Conservation (phyloP, 1,140 invertebrate species). For the Grapholita molesta region DNA sequence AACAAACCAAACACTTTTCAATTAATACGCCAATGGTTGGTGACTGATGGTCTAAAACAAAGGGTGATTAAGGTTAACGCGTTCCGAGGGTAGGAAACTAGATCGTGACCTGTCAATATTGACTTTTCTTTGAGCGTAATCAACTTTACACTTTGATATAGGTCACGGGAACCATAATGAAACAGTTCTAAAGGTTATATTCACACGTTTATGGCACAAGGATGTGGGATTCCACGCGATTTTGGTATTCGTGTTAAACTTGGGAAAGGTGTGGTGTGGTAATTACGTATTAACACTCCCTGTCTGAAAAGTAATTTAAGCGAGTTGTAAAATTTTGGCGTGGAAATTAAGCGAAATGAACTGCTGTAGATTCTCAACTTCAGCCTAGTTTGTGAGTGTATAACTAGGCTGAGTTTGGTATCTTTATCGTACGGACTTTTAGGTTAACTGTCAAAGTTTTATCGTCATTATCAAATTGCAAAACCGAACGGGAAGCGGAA, state of each 20-base stretch:
- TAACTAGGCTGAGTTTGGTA: neutral
- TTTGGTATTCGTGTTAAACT: constrained; percentile 5
- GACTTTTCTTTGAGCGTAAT: constrained; percentile 8
- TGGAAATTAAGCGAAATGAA: neutral
- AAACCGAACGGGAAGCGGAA: neutral
- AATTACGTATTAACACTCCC: neutral
- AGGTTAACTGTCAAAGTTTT: neutral
- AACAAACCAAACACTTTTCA: constrained; percentile 27
- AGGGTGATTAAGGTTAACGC: constrained; percentile 28
- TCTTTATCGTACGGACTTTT: neutral
- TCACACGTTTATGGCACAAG: neutral
- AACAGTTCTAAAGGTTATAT: neutral
- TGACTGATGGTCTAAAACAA: constrained; percentile 18
- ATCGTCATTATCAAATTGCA: neutral
- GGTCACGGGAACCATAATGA: neutral
- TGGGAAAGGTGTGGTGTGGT: neutral
- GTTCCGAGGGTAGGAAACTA: constrained; percentile 20
- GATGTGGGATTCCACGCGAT: neutral
- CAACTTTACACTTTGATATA: neutral
- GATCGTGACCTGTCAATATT: constrained; percentile 21
- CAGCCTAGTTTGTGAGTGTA: no score
- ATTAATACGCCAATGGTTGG: constrained; percentile 18
- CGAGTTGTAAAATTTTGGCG: neutral
- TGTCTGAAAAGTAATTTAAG: neutral
- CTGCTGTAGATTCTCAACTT: neutral